Percentiles rank a stretch among this genome's conserved stretches.
Conservation (phyloP, 1,140 invertebrate genomes). For the Lepidurus apus region DNA sequence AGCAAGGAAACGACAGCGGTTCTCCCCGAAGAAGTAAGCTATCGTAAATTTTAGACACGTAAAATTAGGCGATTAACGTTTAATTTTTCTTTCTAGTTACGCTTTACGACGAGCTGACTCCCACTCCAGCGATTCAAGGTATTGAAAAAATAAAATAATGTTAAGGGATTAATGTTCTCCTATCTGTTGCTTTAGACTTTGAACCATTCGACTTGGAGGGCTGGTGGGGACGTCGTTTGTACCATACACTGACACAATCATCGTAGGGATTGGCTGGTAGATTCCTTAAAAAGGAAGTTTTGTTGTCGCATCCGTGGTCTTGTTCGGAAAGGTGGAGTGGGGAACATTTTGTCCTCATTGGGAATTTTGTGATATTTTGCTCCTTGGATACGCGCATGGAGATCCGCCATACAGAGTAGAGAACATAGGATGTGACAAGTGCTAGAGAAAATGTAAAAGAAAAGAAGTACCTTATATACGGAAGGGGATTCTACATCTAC, state of each 20-base stretch:
- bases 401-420: neutral
- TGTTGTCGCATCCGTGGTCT: neutral
- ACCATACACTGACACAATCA: constrained; percentile 50
- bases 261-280: constrained; percentile 18
- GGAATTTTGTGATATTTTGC: neutral
- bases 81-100: neutral
- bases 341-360: neutral
- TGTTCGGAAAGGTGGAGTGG: neutral
- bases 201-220: constrained; percentile 79
- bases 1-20: neutral
- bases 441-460: neutral
- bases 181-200: constrained; percentile 57
- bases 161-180: neutral
- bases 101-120: neutral
- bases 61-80: neutral
- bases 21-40: neutral
- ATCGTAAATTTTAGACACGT: neutral
- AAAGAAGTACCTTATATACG: neutral
- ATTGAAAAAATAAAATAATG: neutral
- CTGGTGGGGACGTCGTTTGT: constrained; percentile 78
- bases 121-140: neutral
- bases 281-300: neutral
- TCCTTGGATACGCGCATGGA: neutral
- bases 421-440: neutral
- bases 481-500: neutral